Percentiles rank a stretch among this genome's conserved stretches.
phyloP scores from a whole-genome alignment of 37 sponge, comb jelly and placozoan species.

The Halichondria panicea region DNA sequence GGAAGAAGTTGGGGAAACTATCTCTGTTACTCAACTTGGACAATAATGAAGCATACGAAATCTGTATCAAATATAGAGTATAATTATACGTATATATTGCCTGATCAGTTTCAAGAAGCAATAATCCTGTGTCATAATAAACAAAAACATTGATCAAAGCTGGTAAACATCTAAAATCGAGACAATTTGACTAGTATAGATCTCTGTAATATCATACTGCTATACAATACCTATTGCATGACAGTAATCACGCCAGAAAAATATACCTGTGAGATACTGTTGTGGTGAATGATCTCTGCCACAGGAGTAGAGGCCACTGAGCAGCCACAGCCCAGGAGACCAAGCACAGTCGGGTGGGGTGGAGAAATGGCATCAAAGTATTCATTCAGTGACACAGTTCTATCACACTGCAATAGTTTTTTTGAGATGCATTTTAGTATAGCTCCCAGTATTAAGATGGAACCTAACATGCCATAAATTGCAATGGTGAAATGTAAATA shows the following conservation, averaged over 20 bases:
- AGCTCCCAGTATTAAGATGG: neutral
- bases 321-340: slow-evolving; percentile 5
- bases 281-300: slow-evolving; percentile 5
- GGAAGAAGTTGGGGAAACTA: slow-evolving; percentile 20
- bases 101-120: too few relatives aligned
- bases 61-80: too few relatives aligned
- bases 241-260: too few relatives aligned
- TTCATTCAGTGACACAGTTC: neutral
- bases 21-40: slow-evolving; percentile 1
- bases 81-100: too few relatives aligned
- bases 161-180: too few relatives aligned
- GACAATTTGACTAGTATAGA: too few relatives aligned
- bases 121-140: too few relatives aligned
- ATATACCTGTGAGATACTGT: slow-evolving; percentile 1
- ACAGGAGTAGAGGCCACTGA: slow-evolving; percentile 2
- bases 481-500: too few relatives aligned
- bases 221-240: too few relatives aligned
- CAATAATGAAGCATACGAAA: slow-evolving; percentile 6
- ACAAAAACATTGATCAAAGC: too few relatives aligned
- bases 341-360: neutral
- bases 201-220: too few relatives aligned
- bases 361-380: neutral
- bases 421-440: neutral
- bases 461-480: neutral
- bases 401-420: neutral